Evolutionary conservation across 2,113 vertebrate species (phyloP).

Genomic region (Orientallactaga bullata): DNA sequence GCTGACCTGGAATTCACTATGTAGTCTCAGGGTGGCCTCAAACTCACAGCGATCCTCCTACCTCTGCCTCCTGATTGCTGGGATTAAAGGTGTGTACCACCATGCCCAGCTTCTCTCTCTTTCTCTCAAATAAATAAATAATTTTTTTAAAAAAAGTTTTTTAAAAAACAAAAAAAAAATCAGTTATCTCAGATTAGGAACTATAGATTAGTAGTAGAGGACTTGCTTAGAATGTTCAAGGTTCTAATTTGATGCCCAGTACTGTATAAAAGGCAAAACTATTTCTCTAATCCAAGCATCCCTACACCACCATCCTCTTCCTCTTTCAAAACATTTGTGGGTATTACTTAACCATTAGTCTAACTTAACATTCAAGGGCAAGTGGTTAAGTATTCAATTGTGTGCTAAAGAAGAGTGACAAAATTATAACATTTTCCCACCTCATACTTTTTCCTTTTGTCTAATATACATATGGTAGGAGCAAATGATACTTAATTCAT

Average conservation of each 20-base stretch:
- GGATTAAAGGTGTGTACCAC: no score
- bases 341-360: not conserved
- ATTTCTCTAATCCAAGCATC: not conserved
- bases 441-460: not conserved
- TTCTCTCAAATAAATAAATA: no score
- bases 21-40: no score
- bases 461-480: slow-evolving; percentile 8
- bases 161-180: not conserved
- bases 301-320: not conserved
- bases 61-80: no score
- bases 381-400: slow-evolving; percentile 31
- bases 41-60: no score
- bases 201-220: not conserved
- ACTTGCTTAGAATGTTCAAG: not conserved
- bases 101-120: no score
- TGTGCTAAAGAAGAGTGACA: not conserved
- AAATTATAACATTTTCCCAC: not conserved
- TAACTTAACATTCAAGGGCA: not conserved
- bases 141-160: no score
- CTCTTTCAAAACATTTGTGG: not conserved
- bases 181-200: not conserved
- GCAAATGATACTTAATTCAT: slow-evolving; percentile 4
- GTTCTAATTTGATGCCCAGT: not conserved
- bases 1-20: no score
- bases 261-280: not conserved